phyloP scores from a whole-genome alignment of 1,140 invertebrate genomes.

The Euura lappo region DNA sequence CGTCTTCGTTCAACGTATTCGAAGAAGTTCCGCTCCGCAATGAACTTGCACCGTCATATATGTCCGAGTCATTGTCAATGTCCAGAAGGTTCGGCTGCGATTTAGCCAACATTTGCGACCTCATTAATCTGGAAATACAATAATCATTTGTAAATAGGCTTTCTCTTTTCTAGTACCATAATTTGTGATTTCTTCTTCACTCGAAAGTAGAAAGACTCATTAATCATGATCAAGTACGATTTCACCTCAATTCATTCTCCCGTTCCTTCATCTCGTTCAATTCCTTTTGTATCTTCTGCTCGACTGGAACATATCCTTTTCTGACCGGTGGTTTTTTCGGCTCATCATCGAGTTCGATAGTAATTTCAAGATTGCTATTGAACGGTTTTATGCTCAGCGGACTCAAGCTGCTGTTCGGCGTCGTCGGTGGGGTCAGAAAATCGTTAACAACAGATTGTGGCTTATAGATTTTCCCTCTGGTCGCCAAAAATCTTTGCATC shows the following conservation, averaged over 20 bases:
- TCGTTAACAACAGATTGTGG: slow-evolving; percentile 32
- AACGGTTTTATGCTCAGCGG: slow-evolving; percentile 45
- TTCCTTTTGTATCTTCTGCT: slow-evolving; percentile 81
- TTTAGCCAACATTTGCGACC: slow-evolving; percentile 55
- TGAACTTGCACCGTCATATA: slow-evolving; percentile 46
- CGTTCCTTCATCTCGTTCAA: slow-evolving; percentile 75
- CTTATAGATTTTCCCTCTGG: slow-evolving; percentile 68
- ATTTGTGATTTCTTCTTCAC: background rate
- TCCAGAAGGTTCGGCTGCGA: slow-evolving; percentile 60
- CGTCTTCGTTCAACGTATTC: slow-evolving; percentile 48
- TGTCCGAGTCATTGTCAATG: slow-evolving; percentile 49
- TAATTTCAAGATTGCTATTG: slow-evolving; percentile 37
- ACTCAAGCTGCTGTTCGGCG: slow-evolving; percentile 49
- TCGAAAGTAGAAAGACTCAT: background rate
- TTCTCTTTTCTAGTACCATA: background rate
- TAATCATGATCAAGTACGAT: slow-evolving; percentile 35
- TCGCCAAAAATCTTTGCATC: slow-evolving; percentile 80
- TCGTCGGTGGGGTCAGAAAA: slow-evolving; percentile 21
- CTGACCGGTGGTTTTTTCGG: slow-evolving; percentile 60
- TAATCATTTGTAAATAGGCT: slow-evolving; percentile 3
- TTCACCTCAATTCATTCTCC: slow-evolving; percentile 75
- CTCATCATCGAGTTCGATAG: slow-evolving; percentile 39
- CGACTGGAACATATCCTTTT: slow-evolving; percentile 73
- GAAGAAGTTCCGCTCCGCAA: slow-evolving; percentile 46
- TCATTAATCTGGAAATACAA: slow-evolving; percentile 49